Percentiles rank a stretch among this genome's conserved stretches.
These are phyloP conservation scores for Balanococcus diminutus DNA, from an alignment of 2,888 invertebrate genomes.

Conservation along the genomic window DNA sequence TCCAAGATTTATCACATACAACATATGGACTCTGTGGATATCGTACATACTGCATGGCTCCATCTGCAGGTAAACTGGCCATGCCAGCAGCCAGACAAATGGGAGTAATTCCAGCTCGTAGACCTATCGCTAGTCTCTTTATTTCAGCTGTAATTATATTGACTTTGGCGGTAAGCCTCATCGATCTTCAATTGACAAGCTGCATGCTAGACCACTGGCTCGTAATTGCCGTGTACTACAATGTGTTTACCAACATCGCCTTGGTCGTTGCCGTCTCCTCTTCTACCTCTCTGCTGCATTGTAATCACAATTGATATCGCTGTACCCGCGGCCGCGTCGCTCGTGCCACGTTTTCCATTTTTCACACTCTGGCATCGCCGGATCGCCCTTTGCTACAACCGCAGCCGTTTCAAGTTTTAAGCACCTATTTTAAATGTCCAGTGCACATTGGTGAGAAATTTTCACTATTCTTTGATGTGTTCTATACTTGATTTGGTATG, in stretches of 20 bases:
- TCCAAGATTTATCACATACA: background rate
- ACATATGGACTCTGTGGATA: too few species aligned
- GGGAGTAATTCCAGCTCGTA: background rate
- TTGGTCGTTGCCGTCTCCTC: background rate
- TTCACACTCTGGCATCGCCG: background rate
- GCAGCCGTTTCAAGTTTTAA: too few species aligned
- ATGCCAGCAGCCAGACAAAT: background rate
- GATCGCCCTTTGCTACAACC: too few species aligned
- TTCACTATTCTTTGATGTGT: background rate
- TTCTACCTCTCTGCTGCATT: background rate
- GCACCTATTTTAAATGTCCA: too few species aligned
- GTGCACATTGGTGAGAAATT: background rate
- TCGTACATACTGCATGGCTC: too few species aligned
- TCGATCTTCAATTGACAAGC: slow-evolving; percentile 51
- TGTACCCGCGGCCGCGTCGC: background rate
- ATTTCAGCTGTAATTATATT: slow-evolving; percentile 47
- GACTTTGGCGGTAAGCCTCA: slow-evolving; percentile 51
- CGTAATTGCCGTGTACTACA: slow-evolving; percentile 34
- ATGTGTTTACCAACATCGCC: slow-evolving; percentile 5
- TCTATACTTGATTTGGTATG: too few species aligned
- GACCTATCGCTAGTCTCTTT: background rate
- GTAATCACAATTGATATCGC: slow-evolving; percentile 18
- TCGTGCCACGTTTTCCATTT: background rate
- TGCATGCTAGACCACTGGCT: background rate
- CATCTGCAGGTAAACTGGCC: too few species aligned